Evolutionary conservation across 1,140 invertebrate genomes (phyloP).

Genomic region (Tribolium castaneum): DNA sequence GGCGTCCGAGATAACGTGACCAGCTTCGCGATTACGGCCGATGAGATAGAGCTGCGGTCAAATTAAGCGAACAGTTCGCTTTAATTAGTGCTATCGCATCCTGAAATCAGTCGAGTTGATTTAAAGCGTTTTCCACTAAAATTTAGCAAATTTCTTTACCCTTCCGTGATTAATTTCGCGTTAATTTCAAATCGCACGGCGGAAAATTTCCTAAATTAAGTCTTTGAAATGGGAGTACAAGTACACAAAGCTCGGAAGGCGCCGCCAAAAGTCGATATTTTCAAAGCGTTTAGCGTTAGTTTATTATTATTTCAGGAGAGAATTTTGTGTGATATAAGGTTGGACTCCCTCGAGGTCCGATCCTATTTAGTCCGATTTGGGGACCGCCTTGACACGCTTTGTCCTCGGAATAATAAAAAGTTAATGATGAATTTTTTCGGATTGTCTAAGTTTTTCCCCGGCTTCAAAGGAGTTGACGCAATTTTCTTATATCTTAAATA

Average conservation of each 20-base stretch:
- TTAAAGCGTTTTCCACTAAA: background rate
- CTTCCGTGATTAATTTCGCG: background rate
- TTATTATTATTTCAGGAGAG: conserved; percentile 1
- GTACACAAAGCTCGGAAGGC: background rate
- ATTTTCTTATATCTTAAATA: conserved; percentile 4
- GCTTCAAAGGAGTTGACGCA: background rate
- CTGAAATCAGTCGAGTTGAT: conserved; percentile 11
- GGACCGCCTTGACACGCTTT: conserved; percentile 2
- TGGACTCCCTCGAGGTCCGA: background rate
- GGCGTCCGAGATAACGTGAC: conserved; percentile 10
- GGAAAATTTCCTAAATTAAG: background rate
- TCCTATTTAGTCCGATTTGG: conserved; percentile 11
- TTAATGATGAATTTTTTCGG: background rate
- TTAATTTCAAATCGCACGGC: background rate
- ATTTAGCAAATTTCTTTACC: background rate
- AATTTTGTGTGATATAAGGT: conserved; percentile 10
- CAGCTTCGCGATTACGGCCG: background rate
- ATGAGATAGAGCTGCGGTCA: conserved; percentile 3
- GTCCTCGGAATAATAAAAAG: conserved; percentile 5
- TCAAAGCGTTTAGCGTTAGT: background rate
- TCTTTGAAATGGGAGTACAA: background rate
- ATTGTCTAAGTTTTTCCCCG: background rate
- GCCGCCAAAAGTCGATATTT: background rate
- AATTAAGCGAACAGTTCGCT: conserved; percentile 22
- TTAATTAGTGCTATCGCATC: conserved; percentile 13